Evolutionary conservation across 2,888 invertebrate genomes (phyloP), one percentile per base, ranked within the genome.

Genomic region (Poecilus cupreus): DNA sequence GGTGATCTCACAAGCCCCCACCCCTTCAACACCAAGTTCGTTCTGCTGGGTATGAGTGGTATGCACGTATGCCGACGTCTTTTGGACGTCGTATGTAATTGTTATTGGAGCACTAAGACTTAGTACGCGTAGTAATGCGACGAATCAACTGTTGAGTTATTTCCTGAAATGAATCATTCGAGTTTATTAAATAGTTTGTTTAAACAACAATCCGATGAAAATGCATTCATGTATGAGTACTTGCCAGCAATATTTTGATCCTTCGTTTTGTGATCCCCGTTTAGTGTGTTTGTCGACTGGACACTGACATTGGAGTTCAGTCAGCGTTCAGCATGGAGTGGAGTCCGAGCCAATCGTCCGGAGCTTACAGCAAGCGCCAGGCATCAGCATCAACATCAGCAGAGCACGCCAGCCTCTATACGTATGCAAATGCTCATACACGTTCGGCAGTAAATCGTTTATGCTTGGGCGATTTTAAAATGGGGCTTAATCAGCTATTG

Each of bases 401-500:
- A 18, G 3, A 39, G 37, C 39, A 18, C 49, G 24, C 24, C 74
- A 60, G n/a, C n/a, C 60, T 8, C 64, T 46, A 75, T 75, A 57
- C 49, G 64, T 85, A 85, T 85, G 85, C 83, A 85, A 85, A 85
- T 85, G 83, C 82, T 68, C 68, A 82, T 82, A 83, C 83, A 83
- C 77, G 84, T 81, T 79, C 78, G 82, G 83, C 83, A 82, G 83
- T 83, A 84, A 85, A 84, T 85, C 85, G 83, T 84, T 82, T 83
- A 83, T 84, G 84, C 83, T 84, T 84, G 82, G 84, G 79, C 82
- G 84, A 83, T 84, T 85, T 85, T 84, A 85, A 85, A 85, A 85
- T 84, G 83, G 81, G 83, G 84, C 84, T 85, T 84, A 85, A 85
- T 85, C 84, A 85, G 83, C 84, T 85, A 84, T 85, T 85, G 84